A percentile compares a stretch with the other conserved stretches of the same genome.
Conservation (phyloP, 1,140 invertebrate genomes). For the Caenorhabditis briggsae region DNA sequence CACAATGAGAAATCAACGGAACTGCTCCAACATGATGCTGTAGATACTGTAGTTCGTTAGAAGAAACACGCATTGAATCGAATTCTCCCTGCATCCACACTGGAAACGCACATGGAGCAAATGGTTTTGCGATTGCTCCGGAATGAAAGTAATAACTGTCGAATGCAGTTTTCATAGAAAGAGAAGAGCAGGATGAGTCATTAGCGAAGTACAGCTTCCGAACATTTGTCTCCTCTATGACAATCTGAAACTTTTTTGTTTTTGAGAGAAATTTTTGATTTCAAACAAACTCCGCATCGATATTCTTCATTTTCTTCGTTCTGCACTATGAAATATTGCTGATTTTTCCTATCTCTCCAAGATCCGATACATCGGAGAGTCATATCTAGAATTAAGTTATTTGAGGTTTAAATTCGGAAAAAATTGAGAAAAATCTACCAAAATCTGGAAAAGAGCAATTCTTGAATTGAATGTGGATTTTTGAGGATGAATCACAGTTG, state of each 20-base stretch:
- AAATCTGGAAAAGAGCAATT: conserved; percentile 66
- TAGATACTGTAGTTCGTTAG: conserved; percentile 55
- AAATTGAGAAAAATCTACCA: neutral
- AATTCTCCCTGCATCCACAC: conserved; percentile 65
- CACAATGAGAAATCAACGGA: conserved; percentile 62
- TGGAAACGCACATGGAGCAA: conserved; percentile 62
- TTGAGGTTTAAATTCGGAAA: neutral
- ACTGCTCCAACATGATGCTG: conserved; percentile 57
- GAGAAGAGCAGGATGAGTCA: conserved; percentile 46
- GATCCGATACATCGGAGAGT: conserved; percentile 61
- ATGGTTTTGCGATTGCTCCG: conserved; percentile 24
- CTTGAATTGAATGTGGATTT: conserved; percentile 43
- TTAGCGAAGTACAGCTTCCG: conserved; percentile 40
- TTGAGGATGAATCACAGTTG: conserved; percentile 48
- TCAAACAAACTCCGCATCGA: conserved; percentile 35
- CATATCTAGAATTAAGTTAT: conserved; percentile 3
- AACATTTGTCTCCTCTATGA: neutral
- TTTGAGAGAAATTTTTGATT: neutral
- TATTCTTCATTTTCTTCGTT: conserved; percentile 64
- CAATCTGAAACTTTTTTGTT: neutral
- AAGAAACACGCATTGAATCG: conserved; percentile 54
- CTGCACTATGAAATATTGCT: conserved; percentile 41
- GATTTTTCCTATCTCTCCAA: conserved; percentile 52
- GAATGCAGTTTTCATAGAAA: conserved; percentile 49
- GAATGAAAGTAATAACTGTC: conserved; percentile 45